Conservation (phyloP, 2,888 invertebrate species). For the Trypoxylon attenuatum region DNA sequence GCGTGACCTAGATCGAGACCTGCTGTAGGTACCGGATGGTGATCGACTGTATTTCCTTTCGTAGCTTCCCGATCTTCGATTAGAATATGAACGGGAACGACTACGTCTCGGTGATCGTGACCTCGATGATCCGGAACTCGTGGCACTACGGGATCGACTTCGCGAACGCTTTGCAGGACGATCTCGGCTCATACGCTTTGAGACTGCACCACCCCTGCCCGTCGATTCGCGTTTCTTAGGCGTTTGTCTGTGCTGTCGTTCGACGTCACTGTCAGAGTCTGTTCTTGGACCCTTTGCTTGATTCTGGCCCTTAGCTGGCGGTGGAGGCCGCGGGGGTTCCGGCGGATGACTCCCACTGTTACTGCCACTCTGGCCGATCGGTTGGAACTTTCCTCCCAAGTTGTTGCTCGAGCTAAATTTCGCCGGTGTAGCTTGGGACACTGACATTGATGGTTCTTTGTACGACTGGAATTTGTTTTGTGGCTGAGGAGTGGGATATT, state of each 20-base stretch:
- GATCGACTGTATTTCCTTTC: slow-evolving; percentile 72
- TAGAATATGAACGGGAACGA: slow-evolving; percentile 74
- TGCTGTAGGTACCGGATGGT: slow-evolving; percentile 68
- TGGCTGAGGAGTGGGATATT: slow-evolving; percentile 69
- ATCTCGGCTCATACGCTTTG: slow-evolving; percentile 64
- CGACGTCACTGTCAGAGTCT: slow-evolving; percentile 74
- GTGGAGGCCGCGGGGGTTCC: slow-evolving; percentile 64
- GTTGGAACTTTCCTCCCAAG: slow-evolving; percentile 70
- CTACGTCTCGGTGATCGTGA: slow-evolving; percentile 79
- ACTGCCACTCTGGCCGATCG: slow-evolving; percentile 66
- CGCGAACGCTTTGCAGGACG: slow-evolving; percentile 65
- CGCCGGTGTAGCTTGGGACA: slow-evolving; percentile 48
- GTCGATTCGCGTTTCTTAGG: slow-evolving; percentile 75
- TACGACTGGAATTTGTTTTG: slow-evolving; percentile 68
- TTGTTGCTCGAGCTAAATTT: slow-evolving; percentile 63
- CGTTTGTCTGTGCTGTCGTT: slow-evolving; percentile 65
- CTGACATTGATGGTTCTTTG: slow-evolving; percentile 60
- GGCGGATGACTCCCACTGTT: slow-evolving; percentile 60
- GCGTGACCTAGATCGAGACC: slow-evolving; percentile 73
- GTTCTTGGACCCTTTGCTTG: slow-evolving; percentile 79
- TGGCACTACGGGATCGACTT: slow-evolving; percentile 76
- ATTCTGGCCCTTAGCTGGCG: slow-evolving; percentile 69
- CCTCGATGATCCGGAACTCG: slow-evolving; percentile 81
- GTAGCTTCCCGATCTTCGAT: slow-evolving; percentile 70
- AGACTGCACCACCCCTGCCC: slow-evolving; percentile 43